Evolutionary conservation across 2,888 invertebrate genomes (phyloP).

Genomic region (Danaus chrysippus): DNA sequence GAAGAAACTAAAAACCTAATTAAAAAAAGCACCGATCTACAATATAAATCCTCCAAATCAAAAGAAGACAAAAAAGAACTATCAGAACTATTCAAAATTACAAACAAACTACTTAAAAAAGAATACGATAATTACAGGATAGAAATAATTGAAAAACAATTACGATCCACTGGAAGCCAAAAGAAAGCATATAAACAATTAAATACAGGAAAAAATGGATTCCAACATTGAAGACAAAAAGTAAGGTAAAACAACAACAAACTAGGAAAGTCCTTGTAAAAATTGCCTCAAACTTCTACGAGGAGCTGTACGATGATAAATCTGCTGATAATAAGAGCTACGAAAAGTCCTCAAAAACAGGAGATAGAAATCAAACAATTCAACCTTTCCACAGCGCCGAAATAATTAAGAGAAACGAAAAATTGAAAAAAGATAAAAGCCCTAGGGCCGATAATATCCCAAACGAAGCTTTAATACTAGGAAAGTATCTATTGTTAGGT

Average conservation of each 20-base stretch:
- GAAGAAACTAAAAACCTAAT: conserved; percentile 13
- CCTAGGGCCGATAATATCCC: conserved; percentile 12
- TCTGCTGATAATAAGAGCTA: neutral
- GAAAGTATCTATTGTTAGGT: conserved; percentile 7
- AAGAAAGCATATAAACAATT: neutral
- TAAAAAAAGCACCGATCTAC: conserved; percentile 5
- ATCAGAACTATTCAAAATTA: conserved; percentile 11
- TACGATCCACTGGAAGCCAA: neutral
- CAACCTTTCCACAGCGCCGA: conserved; percentile 15
- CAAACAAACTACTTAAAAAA: conserved; percentile 13
- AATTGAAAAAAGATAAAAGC: conserved; percentile 13
- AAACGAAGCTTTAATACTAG: conserved; percentile 15
- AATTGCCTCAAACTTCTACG: conserved; percentile 31
- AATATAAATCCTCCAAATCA: neutral
- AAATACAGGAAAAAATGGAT: neutral
- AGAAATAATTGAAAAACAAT: neutral
- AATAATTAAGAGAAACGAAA: conserved; percentile 23
- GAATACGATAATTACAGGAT: conserved; percentile 10
- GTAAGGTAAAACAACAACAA: neutral
- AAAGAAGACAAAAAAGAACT: conserved; percentile 8
- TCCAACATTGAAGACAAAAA: neutral
- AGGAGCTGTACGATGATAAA: conserved; percentile 17
- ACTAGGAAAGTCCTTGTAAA: conserved; percentile 24
- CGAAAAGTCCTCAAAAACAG: neutral
- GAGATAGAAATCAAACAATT: conserved; percentile 5